Evolutionary conservation across 2,888 invertebrate genomes (phyloP), one percentile per base, ranked within the genome.

Genomic region (Cerastis leucographa): DNA sequence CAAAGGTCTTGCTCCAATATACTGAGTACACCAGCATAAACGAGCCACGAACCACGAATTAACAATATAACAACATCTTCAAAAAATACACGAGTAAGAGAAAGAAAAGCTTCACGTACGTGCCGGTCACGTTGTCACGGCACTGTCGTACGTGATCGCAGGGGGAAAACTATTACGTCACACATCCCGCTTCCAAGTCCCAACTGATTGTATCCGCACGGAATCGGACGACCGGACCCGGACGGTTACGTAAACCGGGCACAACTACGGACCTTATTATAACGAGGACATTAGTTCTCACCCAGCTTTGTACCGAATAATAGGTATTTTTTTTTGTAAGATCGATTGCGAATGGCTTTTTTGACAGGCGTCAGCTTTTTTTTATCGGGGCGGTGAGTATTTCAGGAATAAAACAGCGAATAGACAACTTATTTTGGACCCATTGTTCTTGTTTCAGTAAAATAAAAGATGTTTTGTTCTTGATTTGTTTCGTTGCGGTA

Each of bases 91-190:
- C 42, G 35, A 79, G 54, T 80, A 74, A 74, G 71, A 73, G 46
- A 62, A 71, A 78, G 78, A 59, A 85, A 84, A 76, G 68, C 74
- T 35, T 69, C 84, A 76, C 85, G 80, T 76, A 61, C 65, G 54
- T 25, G 11, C 56, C 64, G 68, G 82, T 78, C 83, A 80, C 77
- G 83, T 78, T 87, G 85, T 85, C 87, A 82, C 59, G 75, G 66
- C 71, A 79, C 64, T 62, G 82, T 64, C 44, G 76, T 64, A 87
- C 85, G 87, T 86, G 85, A 85, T 76, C 79, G 72, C 76, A 49
- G 49, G 51, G 54, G 69, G 59, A 81, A 85, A 86, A 83, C 80
- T 87, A 80, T 85, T 74, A 85, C 74, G 76, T 78, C 85, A 78
- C 74, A 80, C 67, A 74, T 68, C 76, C 73, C 62, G 75, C 69